phyloP scores from a whole-genome alignment of 2,113 vertebrate genomes.

The Oreochromis niloticus region DNA sequence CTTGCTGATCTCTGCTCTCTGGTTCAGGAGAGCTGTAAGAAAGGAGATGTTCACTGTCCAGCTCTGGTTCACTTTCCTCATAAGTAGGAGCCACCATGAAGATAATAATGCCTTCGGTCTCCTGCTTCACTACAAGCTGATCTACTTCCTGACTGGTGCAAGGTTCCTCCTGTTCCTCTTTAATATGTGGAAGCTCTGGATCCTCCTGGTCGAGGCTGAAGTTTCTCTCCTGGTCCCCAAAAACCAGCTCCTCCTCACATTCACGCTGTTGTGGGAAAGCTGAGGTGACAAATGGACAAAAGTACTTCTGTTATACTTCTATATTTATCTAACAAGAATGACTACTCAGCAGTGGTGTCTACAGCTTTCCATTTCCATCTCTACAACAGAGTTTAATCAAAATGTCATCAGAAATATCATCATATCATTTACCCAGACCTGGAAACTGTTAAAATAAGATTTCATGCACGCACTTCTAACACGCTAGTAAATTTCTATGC shows the following conservation, averaged over 20 bases:
- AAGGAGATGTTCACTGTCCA: neutral
- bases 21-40: neutral
- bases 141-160: neutral
- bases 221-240: neutral
- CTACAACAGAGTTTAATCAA: rapidly evolving
- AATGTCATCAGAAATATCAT: neutral
- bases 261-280: neutral
- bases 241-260: neutral
- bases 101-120: neutral
- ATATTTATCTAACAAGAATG: neutral
- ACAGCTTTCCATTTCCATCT: neutral
- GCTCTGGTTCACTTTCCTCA: neutral
- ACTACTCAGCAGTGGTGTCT: rapidly evolving
- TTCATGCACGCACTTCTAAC: neutral
- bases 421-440: neutral
- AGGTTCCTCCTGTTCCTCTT: neutral
- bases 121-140: neutral
- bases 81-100: neutral
- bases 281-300: neutral
- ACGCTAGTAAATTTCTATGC: rapidly evolving
- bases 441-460: neutral
- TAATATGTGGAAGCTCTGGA: neutral
- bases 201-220: neutral
- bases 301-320: rapidly evolving
- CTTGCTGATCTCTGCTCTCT: neutral